phyloP scores from a whole-genome alignment of 23 tunicate species.

The Halocynthia roretzi region DNA sequence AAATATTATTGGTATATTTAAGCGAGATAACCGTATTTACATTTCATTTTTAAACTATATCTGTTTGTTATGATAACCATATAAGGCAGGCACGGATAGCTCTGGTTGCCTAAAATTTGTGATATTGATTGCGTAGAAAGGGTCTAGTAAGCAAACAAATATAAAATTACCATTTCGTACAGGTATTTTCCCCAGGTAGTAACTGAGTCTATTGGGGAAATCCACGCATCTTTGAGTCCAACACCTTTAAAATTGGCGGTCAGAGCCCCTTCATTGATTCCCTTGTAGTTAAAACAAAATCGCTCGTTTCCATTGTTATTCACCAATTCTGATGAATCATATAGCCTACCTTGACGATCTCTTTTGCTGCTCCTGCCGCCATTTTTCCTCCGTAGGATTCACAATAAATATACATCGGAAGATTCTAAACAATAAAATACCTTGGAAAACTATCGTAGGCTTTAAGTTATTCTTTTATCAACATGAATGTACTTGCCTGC shows the following conservation, averaged over 20 bases:
- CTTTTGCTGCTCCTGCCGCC: constrained; percentile 77
- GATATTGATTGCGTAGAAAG: neutral
- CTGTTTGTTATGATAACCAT: neutral
- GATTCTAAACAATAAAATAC: constrained; percentile 30
- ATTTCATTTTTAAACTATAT: too few relatives aligned
- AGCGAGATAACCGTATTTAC: too few relatives aligned
- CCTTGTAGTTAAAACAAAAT: constrained; percentile 26
- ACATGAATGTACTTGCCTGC: constrained; percentile 14
- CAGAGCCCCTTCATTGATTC: constrained; percentile 57
- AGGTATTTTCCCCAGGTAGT: constrained; percentile 81
- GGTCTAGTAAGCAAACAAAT: neutral
- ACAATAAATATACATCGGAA: constrained; percentile 83
- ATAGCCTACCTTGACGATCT: constrained; percentile 40
- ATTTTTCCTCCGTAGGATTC: constrained; percentile 95
- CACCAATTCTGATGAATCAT: neutral
- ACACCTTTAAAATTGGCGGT: constrained; percentile 66
- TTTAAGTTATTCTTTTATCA: neutral
- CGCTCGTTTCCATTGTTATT: neutral
- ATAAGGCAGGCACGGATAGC: too few relatives aligned
- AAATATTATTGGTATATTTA: too few relatives aligned
- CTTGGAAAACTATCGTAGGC: neutral
- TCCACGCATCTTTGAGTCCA: constrained; percentile 75
- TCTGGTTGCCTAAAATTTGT: too few relatives aligned
- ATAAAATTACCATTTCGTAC: constrained; percentile 56
- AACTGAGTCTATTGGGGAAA: constrained; percentile 86